Evolutionary conservation across 1,140 invertebrate genomes (phyloP).

Genomic region (Colletes gigas): DNA sequence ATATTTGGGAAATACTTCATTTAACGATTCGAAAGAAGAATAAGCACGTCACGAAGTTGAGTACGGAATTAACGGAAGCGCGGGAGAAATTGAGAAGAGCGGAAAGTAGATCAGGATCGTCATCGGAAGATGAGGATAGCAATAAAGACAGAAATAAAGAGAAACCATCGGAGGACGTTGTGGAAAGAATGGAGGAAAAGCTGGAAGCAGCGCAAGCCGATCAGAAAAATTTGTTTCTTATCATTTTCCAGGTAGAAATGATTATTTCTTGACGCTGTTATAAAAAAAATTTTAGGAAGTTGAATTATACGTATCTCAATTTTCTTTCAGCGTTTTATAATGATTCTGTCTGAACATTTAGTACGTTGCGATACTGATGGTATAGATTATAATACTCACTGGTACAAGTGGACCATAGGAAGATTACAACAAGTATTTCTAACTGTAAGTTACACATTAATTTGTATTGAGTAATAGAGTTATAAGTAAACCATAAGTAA

Average conservation of each 20-base stretch:
- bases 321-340: conserved; percentile 92
- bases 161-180: conserved; percentile 91
- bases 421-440: conserved; percentile 97
- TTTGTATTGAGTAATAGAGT: conserved; percentile 11
- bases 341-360: conserved; percentile 98
- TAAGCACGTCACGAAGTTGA: conserved; percentile 94
- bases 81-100: conserved; percentile 90
- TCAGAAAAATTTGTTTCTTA: conserved; percentile 98
- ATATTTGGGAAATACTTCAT: conserved; percentile 99
- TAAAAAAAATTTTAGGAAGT: conserved; percentile 4
- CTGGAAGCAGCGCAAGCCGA: conserved; percentile 96
- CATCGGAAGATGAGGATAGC: conserved; percentile 88
- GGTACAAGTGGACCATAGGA: conserved; percentile 98
- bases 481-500: background rate
- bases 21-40: conserved; percentile 98
- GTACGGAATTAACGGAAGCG: conserved; percentile 91
- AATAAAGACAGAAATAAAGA: conserved; percentile 86
- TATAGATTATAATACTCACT: conserved; percentile 95
- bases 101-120: conserved; percentile 89
- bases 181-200: conserved; percentile 97
- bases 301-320: conserved; percentile 30
- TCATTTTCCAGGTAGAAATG: conserved; percentile 93
- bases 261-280: background rate
- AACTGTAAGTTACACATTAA: conserved; percentile 84
- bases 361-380: conserved; percentile 96